Base-by-base conservation (phyloP, 1,140 invertebrate species). In the Panagrolaimus sp. region DNA sequence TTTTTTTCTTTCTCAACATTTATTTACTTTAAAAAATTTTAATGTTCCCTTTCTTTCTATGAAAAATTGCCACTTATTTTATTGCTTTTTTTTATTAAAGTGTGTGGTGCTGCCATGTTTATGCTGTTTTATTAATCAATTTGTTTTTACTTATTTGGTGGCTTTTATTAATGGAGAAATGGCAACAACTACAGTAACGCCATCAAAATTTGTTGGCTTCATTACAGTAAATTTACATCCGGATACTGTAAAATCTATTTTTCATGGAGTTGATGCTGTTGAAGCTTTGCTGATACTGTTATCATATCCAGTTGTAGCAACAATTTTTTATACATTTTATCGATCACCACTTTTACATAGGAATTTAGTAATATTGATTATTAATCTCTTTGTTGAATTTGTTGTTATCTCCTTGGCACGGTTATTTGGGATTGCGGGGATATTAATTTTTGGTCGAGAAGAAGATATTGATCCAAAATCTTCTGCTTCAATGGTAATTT, bases 281-380 rank as follows among this genome's bases (percentile, higher is more conserved):
- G 51, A 57, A 57, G 13, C 27, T 3, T 5, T 57, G 1, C 51
- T 57, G 1, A 20, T 57, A 20, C n/a, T 57, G 9, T 20, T 20
- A 9, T 25, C 51, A 16, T 57, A 25, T 11, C 51, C 51, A 1
- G 27, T 57, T 23, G 27, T 27, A 2, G n/a, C 20, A 25, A 13
- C 27, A 25, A 57, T 27, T n/a, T 57, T 57, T 25, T 57, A 57
- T 57, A 11, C 27, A 57, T 57, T 57, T 27, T 57, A 57, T 27
- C 20, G 27, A 57, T 57, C 20, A 13, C 51, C 51, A 16, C 27
- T 57, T 1, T 11, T 57, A 13, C 51, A 57, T 57, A 20, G 51
- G 5, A 57, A 57, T 57, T 25, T 27, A 57, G 51, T 57, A n/a
- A 25, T 25, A 11, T 27, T 57, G 2, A 27, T 20, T 9, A 57